Evolutionary conservation across 1,140 invertebrate species (phyloP).

Genomic region (Leptopilina clavipes): DNA sequence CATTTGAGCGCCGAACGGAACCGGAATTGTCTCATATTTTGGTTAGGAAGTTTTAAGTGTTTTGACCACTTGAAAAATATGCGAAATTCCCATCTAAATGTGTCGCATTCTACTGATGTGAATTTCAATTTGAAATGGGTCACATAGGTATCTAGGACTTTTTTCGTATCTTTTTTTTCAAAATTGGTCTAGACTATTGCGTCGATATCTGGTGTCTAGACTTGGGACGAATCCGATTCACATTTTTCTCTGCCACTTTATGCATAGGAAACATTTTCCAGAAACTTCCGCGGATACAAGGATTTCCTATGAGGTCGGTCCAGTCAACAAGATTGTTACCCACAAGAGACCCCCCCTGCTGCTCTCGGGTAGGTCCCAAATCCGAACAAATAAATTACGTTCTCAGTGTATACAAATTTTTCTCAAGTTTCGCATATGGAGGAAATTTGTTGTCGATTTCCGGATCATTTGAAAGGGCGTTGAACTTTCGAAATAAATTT

Average conservation of each 20-base stretch:
- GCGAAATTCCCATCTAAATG: conserved; percentile 3
- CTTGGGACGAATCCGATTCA: conserved; percentile 61
- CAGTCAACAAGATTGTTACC: conserved; percentile 4
- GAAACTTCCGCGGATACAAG: conserved; percentile 49
- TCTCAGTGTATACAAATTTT: too few species aligned
- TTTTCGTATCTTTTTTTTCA: conserved; percentile 58
- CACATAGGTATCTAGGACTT: conserved; percentile 33
- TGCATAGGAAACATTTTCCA: conserved; percentile 55
- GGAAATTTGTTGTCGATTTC: too few species aligned
- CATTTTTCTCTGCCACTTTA: conserved; percentile 41
- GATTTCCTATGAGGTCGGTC: neutral
- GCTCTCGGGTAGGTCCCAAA: conserved; percentile 4
- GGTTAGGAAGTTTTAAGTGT: conserved; percentile 22
- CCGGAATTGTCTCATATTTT: conserved; percentile 15
- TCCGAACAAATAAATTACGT: too few species aligned
- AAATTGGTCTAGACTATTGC: conserved; percentile 65
- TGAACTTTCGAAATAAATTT: too few species aligned
- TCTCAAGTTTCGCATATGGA: too few species aligned
- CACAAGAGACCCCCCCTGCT: conserved; percentile 1
- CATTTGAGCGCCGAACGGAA: neutral
- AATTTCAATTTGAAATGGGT: conserved; percentile 51
- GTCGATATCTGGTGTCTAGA: conserved; percentile 69
- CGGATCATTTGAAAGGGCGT: too few species aligned
- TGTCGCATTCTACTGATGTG: conserved; percentile 2
- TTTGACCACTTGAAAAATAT: conserved; percentile 14